A percentile compares a stretch with the other conserved stretches of the same genome.
Conservation (phyloP, 2,888 invertebrate genomes). For the Napeogenes inachia region DNA sequence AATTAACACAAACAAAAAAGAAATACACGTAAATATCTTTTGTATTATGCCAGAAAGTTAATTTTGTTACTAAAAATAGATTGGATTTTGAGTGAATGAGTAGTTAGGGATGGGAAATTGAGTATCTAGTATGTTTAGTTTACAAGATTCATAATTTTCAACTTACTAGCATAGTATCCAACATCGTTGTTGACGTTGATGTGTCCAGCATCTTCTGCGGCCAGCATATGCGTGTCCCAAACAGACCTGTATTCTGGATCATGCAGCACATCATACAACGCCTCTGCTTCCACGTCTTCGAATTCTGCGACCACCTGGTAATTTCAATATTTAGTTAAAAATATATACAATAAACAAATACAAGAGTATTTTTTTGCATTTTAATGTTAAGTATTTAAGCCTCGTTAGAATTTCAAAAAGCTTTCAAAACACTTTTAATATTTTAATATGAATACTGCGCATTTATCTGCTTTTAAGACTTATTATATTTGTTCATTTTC, state of each 20-base stretch:
- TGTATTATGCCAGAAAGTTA: too few relatives aligned
- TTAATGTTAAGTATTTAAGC: too few relatives aligned
- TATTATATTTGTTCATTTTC: too few relatives aligned
- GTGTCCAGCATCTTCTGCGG: conserved; percentile 90
- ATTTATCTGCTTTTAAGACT: too few relatives aligned
- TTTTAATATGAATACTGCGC: too few relatives aligned
- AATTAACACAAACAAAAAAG: too few relatives aligned
- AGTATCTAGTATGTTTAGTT: neutral
- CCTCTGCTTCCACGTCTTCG: conserved; percentile 83
- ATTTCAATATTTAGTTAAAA: conserved; percentile 7
- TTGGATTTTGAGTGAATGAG: too few relatives aligned
- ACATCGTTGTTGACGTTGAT: conserved; percentile 96
- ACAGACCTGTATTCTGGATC: conserved; percentile 92
- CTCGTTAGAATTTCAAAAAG: too few relatives aligned
- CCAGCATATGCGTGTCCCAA: conserved; percentile 95
- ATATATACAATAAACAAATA: neutral
- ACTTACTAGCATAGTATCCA: conserved; percentile 93
- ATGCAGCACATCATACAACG: conserved; percentile 92
- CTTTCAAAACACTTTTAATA: too few relatives aligned
- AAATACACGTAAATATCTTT: too few relatives aligned
- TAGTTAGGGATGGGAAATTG: neutral
- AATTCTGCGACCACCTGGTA: conserved; percentile 78
- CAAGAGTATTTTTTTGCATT: too few relatives aligned
- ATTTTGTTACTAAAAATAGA: too few relatives aligned
- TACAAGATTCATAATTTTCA: neutral